Evolutionary conservation across 1,140 invertebrate species (phyloP), one percentile per base, ranked within the genome.

Genomic region (Mizuhopecten yessoensis): DNA sequence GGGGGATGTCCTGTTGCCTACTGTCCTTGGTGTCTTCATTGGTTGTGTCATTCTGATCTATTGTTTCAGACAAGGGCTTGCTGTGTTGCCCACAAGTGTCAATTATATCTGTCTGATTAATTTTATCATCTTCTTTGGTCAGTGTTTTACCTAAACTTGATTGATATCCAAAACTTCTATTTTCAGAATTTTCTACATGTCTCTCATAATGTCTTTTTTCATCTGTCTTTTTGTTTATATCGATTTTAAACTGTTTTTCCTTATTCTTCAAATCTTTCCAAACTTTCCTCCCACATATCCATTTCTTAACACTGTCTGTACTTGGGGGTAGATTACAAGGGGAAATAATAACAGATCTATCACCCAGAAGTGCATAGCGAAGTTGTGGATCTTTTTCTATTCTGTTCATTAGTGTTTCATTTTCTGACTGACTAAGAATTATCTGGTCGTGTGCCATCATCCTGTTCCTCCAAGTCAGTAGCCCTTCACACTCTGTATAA

Each of bases 241-340:
- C 57, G 5, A 29, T 75, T 75, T 29, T 75, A 17, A 29, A n/a
- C n/a, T 75, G 57, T 29, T 88, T 88, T 15, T 90, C 89, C 89
- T 93, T 45, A n/a, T 86, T 86, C 87, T 92, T 91, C 42, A 88
- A 17, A 33, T 92, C 23, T 91, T 93, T 92, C 42, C 91, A 90
- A 29, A 88, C 34, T 87, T 93, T 91, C 39, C 91, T 93, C 57
- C 88, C 90, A 34, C 93, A 87, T 45, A 93, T 39, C 95, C 95
- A 96, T 49, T 90, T 87, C 33, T 89, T 45, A 33, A 95, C 95
- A 86, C n/a, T 87, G 33, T 88, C 86, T 17, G 20, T 13, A 13
- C 86, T 34, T 33, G 96, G 96, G 23, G 96, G 94, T 34, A 91
- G 91, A 75, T 86, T 91, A 93, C 95, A 95, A 34, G 96, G 96